A percentile compares a stretch with the other conserved stretches of the same genome.
These are phyloP conservation scores for Uloborus plumipes DNA, from an alignment of 2,888 invertebrate genomes.

Conservation along the genomic window DNA sequence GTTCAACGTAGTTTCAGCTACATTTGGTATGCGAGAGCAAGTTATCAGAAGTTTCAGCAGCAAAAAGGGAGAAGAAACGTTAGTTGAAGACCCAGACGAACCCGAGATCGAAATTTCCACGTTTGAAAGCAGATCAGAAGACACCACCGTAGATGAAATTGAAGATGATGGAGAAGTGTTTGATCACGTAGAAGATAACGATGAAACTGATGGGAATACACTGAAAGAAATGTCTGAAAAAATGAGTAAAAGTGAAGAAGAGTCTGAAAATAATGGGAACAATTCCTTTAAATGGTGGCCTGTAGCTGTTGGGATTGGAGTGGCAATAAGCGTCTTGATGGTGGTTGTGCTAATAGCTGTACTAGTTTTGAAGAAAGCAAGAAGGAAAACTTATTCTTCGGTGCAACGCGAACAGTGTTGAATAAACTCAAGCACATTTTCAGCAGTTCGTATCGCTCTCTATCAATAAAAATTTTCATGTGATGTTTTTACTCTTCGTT, in stretches of 20 bases:
- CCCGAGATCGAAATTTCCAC: not conserved
- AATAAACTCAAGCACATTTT: not conserved
- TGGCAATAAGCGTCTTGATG: constrained; percentile 23
- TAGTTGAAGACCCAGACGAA: not conserved
- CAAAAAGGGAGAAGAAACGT: not conserved
- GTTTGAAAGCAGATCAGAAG: not conserved
- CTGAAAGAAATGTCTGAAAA: not conserved
- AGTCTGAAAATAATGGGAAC: not conserved
- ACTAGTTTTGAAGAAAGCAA: constrained; percentile 27
- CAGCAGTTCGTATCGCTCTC: too few species aligned
- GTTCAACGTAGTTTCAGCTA: constrained; percentile 37
- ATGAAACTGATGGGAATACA: not conserved
- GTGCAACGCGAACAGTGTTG: constrained; percentile 51
- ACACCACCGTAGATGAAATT: too few species aligned
- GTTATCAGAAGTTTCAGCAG: not conserved
- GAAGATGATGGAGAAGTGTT: not conserved
- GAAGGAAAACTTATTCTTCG: constrained; percentile 43
- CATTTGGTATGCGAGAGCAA: constrained; percentile 19
- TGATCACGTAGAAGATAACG: not conserved
- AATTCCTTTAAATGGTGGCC: constrained; percentile 53
- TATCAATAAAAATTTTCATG: too few species aligned
- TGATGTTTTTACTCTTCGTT: too few species aligned
- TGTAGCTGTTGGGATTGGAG: constrained; percentile 29
- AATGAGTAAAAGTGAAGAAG: not conserved
- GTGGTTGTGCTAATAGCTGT: constrained; percentile 29